A percentile compares a stretch with the other conserved stretches of the same genome.
phyloP scores from a whole-genome alignment of 2,888 invertebrate species.

The Tachina grossa region DNA sequence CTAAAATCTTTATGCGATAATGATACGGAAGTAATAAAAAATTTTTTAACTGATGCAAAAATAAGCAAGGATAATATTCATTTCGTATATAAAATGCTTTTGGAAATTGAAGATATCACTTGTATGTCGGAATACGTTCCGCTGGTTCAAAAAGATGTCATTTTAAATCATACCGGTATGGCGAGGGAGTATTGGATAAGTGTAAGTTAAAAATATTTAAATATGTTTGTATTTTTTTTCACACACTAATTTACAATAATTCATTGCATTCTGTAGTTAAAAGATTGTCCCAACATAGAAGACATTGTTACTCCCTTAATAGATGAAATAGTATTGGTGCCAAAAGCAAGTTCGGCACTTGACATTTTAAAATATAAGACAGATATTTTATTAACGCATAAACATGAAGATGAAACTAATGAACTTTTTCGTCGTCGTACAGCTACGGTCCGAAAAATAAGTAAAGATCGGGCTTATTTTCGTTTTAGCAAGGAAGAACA shows the following conservation, averaged over 20 bases:
- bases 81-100: slow-evolving; percentile 73
- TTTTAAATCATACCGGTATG: slow-evolving; percentile 19
- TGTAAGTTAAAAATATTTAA: slow-evolving; percentile 24
- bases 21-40: slow-evolving; percentile 48
- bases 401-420: slow-evolving; percentile 67
- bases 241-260: background rate
- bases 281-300: slow-evolving; percentile 71
- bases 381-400: slow-evolving; percentile 72
- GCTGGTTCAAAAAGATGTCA: slow-evolving; percentile 69
- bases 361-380: slow-evolving; percentile 59
- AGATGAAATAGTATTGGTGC: slow-evolving; percentile 76
- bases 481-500: slow-evolving; percentile 53
- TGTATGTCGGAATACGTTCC: slow-evolving; percentile 72
- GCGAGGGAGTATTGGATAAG: slow-evolving; percentile 58
- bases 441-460: slow-evolving; percentile 73
- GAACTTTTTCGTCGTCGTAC: slow-evolving; percentile 64
- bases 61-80: slow-evolving; percentile 72
- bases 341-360: slow-evolving; percentile 71
- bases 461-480: slow-evolving; percentile 69
- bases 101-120: slow-evolving; percentile 78
- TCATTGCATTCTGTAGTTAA: slow-evolving; percentile 28
- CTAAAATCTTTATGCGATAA: slow-evolving; percentile 43
- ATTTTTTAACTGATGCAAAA: slow-evolving; percentile 31
- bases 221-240: background rate
- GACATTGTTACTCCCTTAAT: slow-evolving; percentile 73